These are phyloP conservation scores for Accipiter virgatus DNA, from an alignment of 2,113 vertebrate genomes.

Conservation along the genomic window DNA sequence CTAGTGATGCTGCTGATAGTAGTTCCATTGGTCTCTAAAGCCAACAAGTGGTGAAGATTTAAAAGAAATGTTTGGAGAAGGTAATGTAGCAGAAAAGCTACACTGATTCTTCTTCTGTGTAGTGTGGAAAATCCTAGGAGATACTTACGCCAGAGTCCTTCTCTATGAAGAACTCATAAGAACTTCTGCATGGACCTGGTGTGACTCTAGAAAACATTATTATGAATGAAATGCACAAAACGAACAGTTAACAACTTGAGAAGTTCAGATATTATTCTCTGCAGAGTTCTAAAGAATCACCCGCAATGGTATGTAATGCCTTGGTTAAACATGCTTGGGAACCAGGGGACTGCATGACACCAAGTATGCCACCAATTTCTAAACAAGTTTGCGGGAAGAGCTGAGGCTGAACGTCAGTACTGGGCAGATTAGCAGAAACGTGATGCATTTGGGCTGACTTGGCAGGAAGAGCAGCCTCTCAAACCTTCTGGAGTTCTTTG, in stretches of 20 bases:
- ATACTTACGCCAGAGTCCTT: not conserved
- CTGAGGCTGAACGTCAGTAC: not conserved
- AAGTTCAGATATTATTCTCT: not conserved
- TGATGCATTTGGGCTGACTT: not conserved
- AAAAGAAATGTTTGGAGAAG: not conserved
- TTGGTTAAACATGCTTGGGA: not conserved
- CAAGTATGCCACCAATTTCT: not conserved
- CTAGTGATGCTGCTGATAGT: not conserved
- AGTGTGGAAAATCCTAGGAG: not conserved
- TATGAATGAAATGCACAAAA: not conserved
- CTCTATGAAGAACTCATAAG: not conserved
- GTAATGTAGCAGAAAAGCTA: not conserved
- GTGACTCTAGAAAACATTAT: not conserved
- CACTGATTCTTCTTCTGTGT: not conserved
- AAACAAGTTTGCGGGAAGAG: not conserved
- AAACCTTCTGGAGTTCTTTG: not conserved
- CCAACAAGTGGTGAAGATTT: not conserved
- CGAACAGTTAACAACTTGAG: not conserved
- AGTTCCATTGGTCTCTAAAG: not conserved
- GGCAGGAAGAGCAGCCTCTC: not conserved
- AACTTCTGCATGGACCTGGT: not conserved
- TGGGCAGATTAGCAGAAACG: not conserved
- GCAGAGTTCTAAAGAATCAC: not conserved
- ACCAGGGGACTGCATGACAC: not conserved
- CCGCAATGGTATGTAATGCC: not conserved